Conservation (phyloP, 2,797 vertebrate genomes). For the Graptemys geographica region DNA sequence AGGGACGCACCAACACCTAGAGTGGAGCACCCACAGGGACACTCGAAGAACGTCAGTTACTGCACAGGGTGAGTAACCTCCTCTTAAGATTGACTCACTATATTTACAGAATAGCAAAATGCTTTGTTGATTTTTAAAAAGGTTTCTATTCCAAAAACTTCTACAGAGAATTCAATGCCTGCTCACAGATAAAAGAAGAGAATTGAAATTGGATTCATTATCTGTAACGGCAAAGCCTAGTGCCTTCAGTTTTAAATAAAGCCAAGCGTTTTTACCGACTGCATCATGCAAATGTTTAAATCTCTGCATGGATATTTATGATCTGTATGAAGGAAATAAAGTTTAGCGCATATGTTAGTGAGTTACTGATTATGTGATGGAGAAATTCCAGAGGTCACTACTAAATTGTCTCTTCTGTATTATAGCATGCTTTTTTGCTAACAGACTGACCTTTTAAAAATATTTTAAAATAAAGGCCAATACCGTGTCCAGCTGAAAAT, state of each 20-base stretch:
- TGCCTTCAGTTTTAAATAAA: not conserved
- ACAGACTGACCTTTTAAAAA: conserved; percentile 1
- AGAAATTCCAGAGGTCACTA: not conserved
- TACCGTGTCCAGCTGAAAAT: not conserved
- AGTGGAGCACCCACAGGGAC: too few relatives aligned
- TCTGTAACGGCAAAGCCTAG: not conserved
- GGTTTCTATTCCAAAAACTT: not conserved
- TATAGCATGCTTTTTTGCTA: not conserved
- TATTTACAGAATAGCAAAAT: not conserved
- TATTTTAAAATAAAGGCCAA: not conserved
- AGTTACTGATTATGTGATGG: not conserved
- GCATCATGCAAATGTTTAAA: not conserved
- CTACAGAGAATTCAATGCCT: rapidly evolving
- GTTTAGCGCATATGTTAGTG: not conserved
- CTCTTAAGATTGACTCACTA: not conserved
- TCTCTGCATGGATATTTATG: not conserved
- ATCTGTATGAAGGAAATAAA: too few relatives aligned
- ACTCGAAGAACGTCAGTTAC: too few relatives aligned
- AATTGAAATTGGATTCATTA: rapidly evolving
- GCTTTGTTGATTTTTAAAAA: not conserved
- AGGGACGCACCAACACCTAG: too few relatives aligned
- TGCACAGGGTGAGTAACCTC: too few relatives aligned
- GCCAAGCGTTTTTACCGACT: not conserved
- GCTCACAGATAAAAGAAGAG: not conserved
- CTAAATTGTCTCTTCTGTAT: not conserved